A percentile compares a stretch with the other conserved stretches of the same genome.
These are phyloP conservation scores for Falco naumanni DNA, from an alignment of 2,797 vertebrate species.

Conservation along the genomic window DNA sequence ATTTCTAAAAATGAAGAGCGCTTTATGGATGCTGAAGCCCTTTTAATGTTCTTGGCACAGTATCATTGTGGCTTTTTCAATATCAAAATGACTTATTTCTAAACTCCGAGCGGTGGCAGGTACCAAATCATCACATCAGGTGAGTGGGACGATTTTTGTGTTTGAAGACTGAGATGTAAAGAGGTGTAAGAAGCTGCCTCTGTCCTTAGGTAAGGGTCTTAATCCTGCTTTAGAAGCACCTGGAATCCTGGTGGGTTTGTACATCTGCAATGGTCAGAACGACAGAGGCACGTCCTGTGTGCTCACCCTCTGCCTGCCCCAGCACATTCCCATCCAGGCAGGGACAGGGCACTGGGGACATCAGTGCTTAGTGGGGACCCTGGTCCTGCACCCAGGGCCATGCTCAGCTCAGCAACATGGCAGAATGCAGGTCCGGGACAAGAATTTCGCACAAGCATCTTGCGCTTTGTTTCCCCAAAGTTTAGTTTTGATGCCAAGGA, in stretches of 20 bases:
- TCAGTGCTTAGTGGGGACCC: no score
- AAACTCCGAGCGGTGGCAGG: neutral
- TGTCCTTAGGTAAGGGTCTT: neutral
- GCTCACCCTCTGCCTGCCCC: neutral
- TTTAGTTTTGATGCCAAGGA: neutral
- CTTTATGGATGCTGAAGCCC: neutral
- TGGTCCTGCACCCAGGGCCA: accelerated
- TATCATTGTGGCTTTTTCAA: neutral
- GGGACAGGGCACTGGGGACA: no score
- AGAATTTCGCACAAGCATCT: neutral
- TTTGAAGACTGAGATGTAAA: neutral
- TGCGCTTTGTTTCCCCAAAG: neutral
- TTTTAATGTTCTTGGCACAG: neutral
- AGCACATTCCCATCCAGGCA: neutral
- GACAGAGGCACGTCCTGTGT: accelerated
- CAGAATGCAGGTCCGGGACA: neutral
- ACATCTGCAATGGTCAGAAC: accelerated
- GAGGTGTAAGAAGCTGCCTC: neutral
- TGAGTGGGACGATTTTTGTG: neutral
- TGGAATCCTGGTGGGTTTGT: neutral
- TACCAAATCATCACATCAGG: neutral
- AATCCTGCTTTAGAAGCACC: neutral
- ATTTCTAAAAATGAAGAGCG: neutral
- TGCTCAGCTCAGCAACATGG: neutral
- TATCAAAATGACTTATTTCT: neutral